These are phyloP conservation scores for Echinometra lucunter DNA, from an alignment of 53 echinoderm and acorn worm genomes.

Conservation along the genomic window DNA sequence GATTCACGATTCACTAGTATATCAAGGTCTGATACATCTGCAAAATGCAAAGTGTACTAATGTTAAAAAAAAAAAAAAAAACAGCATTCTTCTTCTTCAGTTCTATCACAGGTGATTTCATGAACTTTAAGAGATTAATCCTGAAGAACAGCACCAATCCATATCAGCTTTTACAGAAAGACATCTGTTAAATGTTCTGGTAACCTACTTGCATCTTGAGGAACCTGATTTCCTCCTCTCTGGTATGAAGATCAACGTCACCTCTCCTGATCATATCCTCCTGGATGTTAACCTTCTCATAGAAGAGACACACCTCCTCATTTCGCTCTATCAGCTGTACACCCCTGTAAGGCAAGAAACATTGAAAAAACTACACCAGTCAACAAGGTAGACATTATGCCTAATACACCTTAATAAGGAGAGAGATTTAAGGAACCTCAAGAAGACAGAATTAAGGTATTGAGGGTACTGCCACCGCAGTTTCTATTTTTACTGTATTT, in stretches of 20 bases:
- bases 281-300: conserved; percentile 99
- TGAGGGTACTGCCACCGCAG: no score
- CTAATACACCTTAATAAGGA: conserved; percentile 45
- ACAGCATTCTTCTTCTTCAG: no score
- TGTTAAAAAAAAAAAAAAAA: no score
- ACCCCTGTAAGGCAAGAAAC: conserved; percentile 74
- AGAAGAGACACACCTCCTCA: conserved; percentile 99
- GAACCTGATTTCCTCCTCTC: conserved; percentile 98
- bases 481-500: background rate
- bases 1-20: no score
- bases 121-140: no score
- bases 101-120: no score
- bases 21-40: no score
- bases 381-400: background rate
- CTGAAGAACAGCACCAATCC: no score
- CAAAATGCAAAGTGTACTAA: no score
- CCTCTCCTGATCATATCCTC: conserved; percentile 99
- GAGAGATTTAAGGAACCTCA: conserved; percentile 92
- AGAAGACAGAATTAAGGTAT: conserved; percentile 98
- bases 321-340: conserved; percentile 97
- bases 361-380: background rate
- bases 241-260: conserved; percentile 96
- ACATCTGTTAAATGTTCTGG: background rate
- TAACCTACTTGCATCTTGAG: conserved; percentile 94
- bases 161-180: no score